A percentile compares a stretch with the other conserved stretches of the same genome.
phyloP scores from a whole-genome alignment of 2,797 vertebrate species.

The Cossypha caffra region DNA sequence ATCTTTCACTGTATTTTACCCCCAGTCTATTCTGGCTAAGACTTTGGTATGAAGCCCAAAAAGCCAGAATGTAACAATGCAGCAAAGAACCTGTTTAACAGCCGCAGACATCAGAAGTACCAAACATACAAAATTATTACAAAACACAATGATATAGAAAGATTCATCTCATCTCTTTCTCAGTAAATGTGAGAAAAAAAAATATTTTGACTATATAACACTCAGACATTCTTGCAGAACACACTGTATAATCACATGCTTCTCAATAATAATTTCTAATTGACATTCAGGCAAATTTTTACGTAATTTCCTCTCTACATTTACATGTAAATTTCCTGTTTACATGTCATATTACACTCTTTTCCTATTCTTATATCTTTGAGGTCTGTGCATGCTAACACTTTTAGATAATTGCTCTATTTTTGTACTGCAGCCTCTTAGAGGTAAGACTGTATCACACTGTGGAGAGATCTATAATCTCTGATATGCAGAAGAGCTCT shows the following conservation, averaged over 20 bases:
- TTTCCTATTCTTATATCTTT: background rate
- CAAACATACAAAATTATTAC: background rate
- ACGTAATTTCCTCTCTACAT: background rate
- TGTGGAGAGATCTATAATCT: background rate
- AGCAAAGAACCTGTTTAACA: background rate
- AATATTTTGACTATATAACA: background rate
- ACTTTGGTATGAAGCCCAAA: background rate
- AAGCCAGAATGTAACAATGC: background rate
- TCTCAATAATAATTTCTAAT: slow-evolving; percentile 10
- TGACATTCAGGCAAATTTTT: background rate
- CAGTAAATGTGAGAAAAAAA: background rate
- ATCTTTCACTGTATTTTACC: background rate
- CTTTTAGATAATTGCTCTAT: slow-evolving; percentile 13
- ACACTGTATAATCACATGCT: background rate
- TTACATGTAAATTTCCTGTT: background rate
- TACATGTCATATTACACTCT: background rate
- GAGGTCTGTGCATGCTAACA: background rate
- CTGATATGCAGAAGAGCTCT: background rate
- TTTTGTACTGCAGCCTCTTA: background rate
- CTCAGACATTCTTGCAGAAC: background rate
- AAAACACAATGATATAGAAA: background rate
- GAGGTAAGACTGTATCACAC: background rate
- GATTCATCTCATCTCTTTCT: background rate
- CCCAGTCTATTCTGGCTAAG: background rate
- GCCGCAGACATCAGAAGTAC: background rate